A percentile compares a stretch with the other conserved stretches of the same genome.
Evolutionary conservation across 2,113 vertebrate species (phyloP).

Genomic region (Gila orcuttii): DNA sequence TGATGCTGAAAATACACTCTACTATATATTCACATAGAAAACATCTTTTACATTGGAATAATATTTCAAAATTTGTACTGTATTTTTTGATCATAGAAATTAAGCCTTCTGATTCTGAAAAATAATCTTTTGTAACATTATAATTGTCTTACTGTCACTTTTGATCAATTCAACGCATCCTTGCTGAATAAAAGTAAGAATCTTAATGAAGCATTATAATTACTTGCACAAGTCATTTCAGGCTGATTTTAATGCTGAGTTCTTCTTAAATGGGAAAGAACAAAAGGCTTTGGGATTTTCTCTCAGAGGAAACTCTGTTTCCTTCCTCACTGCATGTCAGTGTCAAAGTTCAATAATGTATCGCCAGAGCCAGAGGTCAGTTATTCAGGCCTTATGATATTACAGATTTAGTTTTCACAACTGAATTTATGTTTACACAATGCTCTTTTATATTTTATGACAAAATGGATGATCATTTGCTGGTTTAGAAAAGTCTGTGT

Average conservation of each 20-base stretch:
- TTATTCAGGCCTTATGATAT: background rate
- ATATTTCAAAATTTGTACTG: too few species aligned
- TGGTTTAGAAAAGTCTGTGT: background rate
- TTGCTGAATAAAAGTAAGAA: too few species aligned
- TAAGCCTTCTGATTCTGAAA: too few species aligned
- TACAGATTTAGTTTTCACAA: too few species aligned
- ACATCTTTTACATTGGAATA: rapidly evolving
- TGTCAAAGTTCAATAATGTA: conserved; percentile 50
- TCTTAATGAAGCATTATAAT: background rate
- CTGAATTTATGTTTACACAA: too few species aligned
- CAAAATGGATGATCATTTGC: background rate
- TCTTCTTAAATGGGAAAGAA: background rate
- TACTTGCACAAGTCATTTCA: background rate
- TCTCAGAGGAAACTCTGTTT: conserved; percentile 57
- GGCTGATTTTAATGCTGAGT: background rate
- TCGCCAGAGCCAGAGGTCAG: background rate
- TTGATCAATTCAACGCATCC: too few species aligned
- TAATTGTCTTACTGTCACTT: too few species aligned
- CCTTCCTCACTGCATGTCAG: conserved; percentile 65
- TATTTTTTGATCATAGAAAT: too few species aligned
- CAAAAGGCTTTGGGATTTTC: background rate
- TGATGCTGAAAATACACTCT: background rate
- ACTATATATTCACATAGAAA: background rate
- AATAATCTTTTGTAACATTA: too few species aligned
- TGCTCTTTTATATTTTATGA: background rate